Base-by-base conservation (phyloP, 2,113 vertebrate species). In the Cololabis saira region DNA sequence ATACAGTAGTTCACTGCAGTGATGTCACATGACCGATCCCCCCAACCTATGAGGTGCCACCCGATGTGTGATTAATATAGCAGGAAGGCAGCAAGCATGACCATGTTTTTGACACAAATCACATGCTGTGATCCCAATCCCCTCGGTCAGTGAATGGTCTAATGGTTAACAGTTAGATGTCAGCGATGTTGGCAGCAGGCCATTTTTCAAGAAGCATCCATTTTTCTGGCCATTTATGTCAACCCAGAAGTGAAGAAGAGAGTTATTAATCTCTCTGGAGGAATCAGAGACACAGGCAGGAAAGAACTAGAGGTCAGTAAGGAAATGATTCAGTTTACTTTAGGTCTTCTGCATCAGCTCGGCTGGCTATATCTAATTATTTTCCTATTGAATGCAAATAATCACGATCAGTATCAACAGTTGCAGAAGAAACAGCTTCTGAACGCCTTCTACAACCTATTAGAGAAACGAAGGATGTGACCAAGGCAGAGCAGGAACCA, bases 21-120 rank as follows among this genome's bases (percentile, higher is more conserved):
- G 58, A 83, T 61, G 77, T 45, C 74, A 79, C 58, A 12, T 41
- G 67, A 74, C 43, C 53, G 45, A 57, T 16, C 18, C 27, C 52
- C 18, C 3, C 61, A 64, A 1, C 33, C 33, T 37, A 37, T 37
- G 10, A 7, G 5, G 6, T 1, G 10, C 33, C 33, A 11, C 33
- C 33, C 33, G 33, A 7, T 37, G 33, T 11, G 33, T 37, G 33
- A 37, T 37, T 37, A 11, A 37, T 37, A 37, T 11, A 37, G 33
- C 33, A 37, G 33, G 8, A 8, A 30, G 30, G 6, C 6, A 11
- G 33, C 6, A 11, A 3, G 33, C 33, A 37, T 37, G 6, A 6
- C 67, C 17, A 0, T 19, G 17, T 52, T 11, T 57, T 63, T 51
- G 77, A 71, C 82, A 78, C 67, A 45, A 40, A 56, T 62, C 12